Conservation (phyloP, 1,140 invertebrate genomes). For the Helicoverpa zea region DNA sequence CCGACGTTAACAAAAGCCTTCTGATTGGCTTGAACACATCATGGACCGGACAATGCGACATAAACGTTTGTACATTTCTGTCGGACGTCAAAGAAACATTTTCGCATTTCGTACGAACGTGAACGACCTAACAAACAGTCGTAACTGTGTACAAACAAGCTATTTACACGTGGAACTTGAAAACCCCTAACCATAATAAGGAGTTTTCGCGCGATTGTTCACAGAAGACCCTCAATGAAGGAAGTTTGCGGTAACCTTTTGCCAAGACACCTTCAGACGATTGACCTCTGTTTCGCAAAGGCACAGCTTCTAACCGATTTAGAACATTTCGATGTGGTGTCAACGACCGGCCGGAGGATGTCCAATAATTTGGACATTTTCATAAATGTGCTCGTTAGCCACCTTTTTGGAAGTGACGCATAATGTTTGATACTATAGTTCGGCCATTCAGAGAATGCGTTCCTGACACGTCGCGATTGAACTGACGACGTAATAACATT, state of each 20-base stretch:
- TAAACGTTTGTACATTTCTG: constrained; percentile 78
- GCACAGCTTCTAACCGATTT: constrained; percentile 57
- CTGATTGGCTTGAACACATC: constrained; percentile 71
- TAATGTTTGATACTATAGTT: constrained; percentile 67
- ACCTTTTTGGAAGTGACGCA: constrained; percentile 72
- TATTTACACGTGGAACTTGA: constrained; percentile 56
- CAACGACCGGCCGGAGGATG: constrained; percentile 65
- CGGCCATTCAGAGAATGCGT: too few species aligned
- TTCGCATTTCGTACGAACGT: constrained; percentile 64
- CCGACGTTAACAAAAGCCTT: constrained; percentile 62
- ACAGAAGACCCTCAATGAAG: constrained; percentile 44
- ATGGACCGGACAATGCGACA: constrained; percentile 73
- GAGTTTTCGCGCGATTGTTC: constrained; percentile 58
- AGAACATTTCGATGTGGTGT: constrained; percentile 63
- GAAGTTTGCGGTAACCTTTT: constrained; percentile 53
- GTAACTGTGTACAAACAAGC: constrained; percentile 67
- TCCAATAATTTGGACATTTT: constrained; percentile 73
- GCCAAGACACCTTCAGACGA: constrained; percentile 51
- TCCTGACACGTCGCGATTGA: too few species aligned
- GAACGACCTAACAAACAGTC: constrained; percentile 72
- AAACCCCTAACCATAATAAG: constrained; percentile 55
- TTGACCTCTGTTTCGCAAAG: constrained; percentile 51
- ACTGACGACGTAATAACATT: too few species aligned
- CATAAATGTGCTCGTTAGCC: constrained; percentile 75
- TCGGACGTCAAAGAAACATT: constrained; percentile 68